Conservation (phyloP, 2,797 vertebrate genomes). For the Cyclura pinguis region DNA sequence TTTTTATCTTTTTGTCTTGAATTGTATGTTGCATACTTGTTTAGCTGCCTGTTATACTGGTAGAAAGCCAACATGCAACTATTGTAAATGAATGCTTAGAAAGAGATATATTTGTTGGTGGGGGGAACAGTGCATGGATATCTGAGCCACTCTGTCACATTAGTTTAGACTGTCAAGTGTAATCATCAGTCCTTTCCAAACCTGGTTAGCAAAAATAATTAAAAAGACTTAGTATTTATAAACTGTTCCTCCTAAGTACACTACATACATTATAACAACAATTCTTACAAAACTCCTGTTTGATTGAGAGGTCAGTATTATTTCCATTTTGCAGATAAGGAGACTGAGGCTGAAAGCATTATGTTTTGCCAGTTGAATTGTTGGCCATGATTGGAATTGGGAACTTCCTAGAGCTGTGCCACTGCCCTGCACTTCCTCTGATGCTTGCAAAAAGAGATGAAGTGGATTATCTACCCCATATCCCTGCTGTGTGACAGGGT, state of each 20-base stretch:
- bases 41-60: not conserved
- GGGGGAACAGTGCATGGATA: not conserved
- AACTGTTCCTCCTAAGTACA: not conserved
- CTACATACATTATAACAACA: not conserved
- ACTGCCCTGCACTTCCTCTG: not conserved
- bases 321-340: not conserved
- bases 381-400: not conserved
- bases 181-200: not conserved
- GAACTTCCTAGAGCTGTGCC: not conserved
- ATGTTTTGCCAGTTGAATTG: not conserved
- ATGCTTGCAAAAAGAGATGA: not conserved
- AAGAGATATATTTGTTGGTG: not conserved
- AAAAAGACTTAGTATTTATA: not conserved
- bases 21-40: not conserved
- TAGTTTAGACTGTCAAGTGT: not conserved
- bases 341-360: too few relatives aligned
- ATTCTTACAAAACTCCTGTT: not conserved
- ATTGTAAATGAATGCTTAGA: not conserved
- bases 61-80: not conserved
- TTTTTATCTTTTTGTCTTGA: not conserved
- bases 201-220: not conserved
- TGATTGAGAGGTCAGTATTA: not conserved
- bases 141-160: not conserved
- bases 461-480: not conserved
- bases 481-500: not conserved